A percentile compares a stretch with the other conserved stretches of the same genome.
Conservation (phyloP, 2,888 invertebrate species). For the Drosophila bunnanda region DNA sequence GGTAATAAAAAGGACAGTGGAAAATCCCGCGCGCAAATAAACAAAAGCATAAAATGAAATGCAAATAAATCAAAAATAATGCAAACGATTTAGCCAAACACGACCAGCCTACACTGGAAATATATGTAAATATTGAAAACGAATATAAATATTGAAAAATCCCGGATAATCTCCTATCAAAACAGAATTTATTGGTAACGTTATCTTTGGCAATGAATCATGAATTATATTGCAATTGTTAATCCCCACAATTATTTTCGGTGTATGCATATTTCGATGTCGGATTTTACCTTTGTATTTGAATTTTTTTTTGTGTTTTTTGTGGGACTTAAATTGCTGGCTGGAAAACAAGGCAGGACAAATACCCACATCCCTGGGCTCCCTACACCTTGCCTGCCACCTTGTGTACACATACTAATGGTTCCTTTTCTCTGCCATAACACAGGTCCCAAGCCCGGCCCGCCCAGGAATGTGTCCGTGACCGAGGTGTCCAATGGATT, state of each 20-base stretch:
- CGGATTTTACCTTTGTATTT: slow-evolving; percentile 20
- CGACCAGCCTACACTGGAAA: slow-evolving; percentile 13
- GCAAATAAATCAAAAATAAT: slow-evolving; percentile 48
- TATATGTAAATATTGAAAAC: neutral
- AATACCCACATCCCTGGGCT: slow-evolving; percentile 1
- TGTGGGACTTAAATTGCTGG: slow-evolving; percentile 26
- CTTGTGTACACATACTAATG: slow-evolving; percentile 28
- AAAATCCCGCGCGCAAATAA: slow-evolving; percentile 38
- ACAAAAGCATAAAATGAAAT: slow-evolving; percentile 41
- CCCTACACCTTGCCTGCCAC: neutral
- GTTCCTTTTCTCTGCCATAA: neutral
- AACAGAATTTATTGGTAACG: neutral
- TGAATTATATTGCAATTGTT: neutral
- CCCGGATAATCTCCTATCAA: neutral
- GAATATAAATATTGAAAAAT: neutral
- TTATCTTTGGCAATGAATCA: neutral
- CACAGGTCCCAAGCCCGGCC: slow-evolving; percentile 95
- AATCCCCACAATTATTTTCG: slow-evolving; percentile 5
- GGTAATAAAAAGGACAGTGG: slow-evolving; percentile 31
- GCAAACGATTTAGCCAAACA: slow-evolving; percentile 30
- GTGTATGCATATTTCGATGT: slow-evolving; percentile 23
- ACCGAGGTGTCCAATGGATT: slow-evolving; percentile 95
- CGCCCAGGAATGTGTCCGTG: slow-evolving; percentile 95
- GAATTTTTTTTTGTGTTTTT: neutral
- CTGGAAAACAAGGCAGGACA: slow-evolving; percentile 29